These are phyloP conservation scores for Numenius arquata DNA, from an alignment of 2,113 vertebrate species.

Conservation along the genomic window DNA sequence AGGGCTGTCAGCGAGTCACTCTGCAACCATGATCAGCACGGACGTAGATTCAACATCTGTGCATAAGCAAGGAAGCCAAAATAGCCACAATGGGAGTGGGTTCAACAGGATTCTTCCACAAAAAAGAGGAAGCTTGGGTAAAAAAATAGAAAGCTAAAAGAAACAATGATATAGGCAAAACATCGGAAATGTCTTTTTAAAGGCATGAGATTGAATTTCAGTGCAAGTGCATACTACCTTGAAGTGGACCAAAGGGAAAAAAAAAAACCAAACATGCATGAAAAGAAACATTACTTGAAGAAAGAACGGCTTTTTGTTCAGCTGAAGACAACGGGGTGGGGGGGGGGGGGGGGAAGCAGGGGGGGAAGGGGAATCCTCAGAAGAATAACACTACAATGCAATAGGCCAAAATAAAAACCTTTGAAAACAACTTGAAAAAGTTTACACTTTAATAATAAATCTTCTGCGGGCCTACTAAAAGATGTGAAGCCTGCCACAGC, in stretches of 20 bases:
- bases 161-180: background rate
- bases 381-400: background rate
- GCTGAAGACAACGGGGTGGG: accelerated
- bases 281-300: background rate
- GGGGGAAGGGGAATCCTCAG: background rate
- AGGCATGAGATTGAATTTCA: background rate
- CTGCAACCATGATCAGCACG: accelerated
- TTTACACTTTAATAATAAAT: background rate
- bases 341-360: no score
- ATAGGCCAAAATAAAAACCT: background rate
- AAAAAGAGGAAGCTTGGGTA: background rate
- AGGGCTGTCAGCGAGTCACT: background rate
- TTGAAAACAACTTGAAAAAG: background rate
- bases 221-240: background rate
- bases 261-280: background rate
- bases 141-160: background rate
- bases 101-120: background rate
- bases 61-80: background rate
- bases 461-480: background rate
- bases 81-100: background rate
- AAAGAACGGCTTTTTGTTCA: background rate
- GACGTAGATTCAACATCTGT: background rate
- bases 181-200: background rate
- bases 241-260: background rate
- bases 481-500: background rate